Evolutionary conservation across 2,888 invertebrate genomes (phyloP).

Genomic region (Rotaria macrura): DNA sequence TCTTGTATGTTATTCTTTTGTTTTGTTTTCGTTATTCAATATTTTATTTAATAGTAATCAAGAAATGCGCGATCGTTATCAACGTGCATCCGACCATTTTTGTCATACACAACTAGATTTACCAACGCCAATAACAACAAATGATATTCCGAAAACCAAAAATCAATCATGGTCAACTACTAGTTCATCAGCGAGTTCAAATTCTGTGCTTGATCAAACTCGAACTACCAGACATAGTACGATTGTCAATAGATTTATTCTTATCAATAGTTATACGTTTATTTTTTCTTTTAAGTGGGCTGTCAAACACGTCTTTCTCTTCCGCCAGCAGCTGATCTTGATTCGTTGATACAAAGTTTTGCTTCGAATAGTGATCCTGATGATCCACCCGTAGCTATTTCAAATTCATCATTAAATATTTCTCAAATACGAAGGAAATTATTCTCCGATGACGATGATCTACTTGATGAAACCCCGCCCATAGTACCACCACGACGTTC

Average conservation of each 20-base stretch:
- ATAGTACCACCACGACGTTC: background rate
- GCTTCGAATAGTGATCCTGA: background rate
- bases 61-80: background rate
- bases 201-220: background rate
- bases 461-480: background rate
- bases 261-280: too few relatives aligned
- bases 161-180: background rate
- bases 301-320: constrained; percentile 15
- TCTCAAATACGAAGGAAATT: constrained; percentile 10
- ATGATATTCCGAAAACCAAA: background rate
- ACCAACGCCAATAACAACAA: background rate
- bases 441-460: background rate
- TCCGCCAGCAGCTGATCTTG: background rate
- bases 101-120: background rate
- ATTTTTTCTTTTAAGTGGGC: background rate
- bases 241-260: too few relatives aligned
- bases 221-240: background rate
- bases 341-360: constrained; percentile 18
- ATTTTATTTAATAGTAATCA: too few relatives aligned
- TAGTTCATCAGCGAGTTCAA: background rate
- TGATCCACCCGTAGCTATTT: background rate
- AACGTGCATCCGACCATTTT: background rate
- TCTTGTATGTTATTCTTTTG: background rate
- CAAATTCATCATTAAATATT: background rate
- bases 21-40: too few relatives aligned